Base-by-base conservation (phyloP, 1,140 invertebrate genomes). In the Maniola jurtina region DNA sequence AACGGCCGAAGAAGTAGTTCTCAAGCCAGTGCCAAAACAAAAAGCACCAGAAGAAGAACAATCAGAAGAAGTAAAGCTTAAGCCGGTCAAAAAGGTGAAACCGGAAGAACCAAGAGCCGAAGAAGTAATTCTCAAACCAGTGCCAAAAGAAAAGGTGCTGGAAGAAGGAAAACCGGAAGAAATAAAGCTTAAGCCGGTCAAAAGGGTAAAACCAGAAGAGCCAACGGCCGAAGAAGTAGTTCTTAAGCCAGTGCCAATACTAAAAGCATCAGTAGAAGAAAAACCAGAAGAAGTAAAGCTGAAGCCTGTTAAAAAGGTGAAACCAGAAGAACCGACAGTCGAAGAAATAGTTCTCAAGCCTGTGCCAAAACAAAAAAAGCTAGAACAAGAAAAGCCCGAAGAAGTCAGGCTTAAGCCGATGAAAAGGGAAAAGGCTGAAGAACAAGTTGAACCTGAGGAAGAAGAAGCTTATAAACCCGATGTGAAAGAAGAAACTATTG, bases 1-100 rank as follows among this genome's bases (percentile, higher is more conserved):
- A 60, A 77, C 91, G 8, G 75, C 83, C 36, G 73, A 93, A 0
- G 93, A 72, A 45, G 60, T 62, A 0, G 40, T 70, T 34, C 55
- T 68, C 33, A 73, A 73, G 57, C 68, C 66, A 33, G 47, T 66
- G 14, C 61, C 45, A 11, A 70, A 68, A 54, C 63, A 68, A 55
- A 78, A 73, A 77, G 75, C 61, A 66, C 66, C 47, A 61, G 76
- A 66, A 52, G 60, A 70, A 56, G 76, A 77, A 67, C 64, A 76
- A 50, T 48, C 72, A 16, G 64, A 72, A 42, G 63, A 74, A 35
- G 54, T 73, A 25, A 47, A 25, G 25, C 25, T 25, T 25, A 25
- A 25, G 25, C 25, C 25, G 25, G 25, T 25, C 4, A 25, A 25
- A 25, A 25, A 25, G 25, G 25, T 25, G 25, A 25, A 59, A 74